Evolutionary conservation across 2,888 invertebrate genomes (phyloP).

Genomic region (Cerceris rybyensis): DNA sequence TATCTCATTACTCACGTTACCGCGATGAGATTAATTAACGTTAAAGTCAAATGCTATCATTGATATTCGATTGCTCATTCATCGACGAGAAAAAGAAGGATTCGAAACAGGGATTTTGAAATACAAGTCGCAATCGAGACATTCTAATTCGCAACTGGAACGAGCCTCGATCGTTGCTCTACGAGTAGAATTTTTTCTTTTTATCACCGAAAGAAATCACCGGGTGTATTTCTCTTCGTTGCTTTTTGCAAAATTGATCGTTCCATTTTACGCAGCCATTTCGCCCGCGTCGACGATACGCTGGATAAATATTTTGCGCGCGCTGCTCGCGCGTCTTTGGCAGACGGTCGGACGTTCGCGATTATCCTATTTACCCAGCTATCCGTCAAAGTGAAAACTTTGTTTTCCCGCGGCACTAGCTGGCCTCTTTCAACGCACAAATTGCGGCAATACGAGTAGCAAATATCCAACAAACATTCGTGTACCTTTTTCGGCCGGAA

Average conservation of each 20-base stretch:
- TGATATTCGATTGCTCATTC: slow-evolving; percentile 1
- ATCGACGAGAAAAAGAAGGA: neutral
- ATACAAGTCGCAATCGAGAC: slow-evolving; percentile 20
- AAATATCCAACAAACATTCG: too few relatives aligned
- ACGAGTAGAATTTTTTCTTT: slow-evolving; percentile 10
- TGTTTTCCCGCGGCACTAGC: too few relatives aligned
- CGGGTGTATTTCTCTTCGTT: neutral
- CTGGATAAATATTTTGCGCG: slow-evolving; percentile 2
- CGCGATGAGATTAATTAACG: neutral
- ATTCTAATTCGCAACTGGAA: slow-evolving; percentile 25
- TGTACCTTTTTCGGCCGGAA: too few relatives aligned
- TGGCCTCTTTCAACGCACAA: too few relatives aligned
- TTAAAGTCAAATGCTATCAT: neutral
- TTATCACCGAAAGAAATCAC: neutral
- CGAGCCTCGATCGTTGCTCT: slow-evolving; percentile 21
- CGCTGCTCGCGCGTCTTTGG: neutral
- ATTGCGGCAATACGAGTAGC: too few relatives aligned
- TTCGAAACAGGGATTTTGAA: slow-evolving; percentile 24
- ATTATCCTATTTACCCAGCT: too few relatives aligned
- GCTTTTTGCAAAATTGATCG: neutral
- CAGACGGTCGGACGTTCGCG: neutral
- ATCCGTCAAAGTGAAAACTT: too few relatives aligned
- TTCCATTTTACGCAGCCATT: too few relatives aligned
- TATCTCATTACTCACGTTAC: neutral
- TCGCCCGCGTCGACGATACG: neutral